phyloP scores from a whole-genome alignment of 2,113 vertebrate genomes.

The Apistogramma diplotaenia region DNA sequence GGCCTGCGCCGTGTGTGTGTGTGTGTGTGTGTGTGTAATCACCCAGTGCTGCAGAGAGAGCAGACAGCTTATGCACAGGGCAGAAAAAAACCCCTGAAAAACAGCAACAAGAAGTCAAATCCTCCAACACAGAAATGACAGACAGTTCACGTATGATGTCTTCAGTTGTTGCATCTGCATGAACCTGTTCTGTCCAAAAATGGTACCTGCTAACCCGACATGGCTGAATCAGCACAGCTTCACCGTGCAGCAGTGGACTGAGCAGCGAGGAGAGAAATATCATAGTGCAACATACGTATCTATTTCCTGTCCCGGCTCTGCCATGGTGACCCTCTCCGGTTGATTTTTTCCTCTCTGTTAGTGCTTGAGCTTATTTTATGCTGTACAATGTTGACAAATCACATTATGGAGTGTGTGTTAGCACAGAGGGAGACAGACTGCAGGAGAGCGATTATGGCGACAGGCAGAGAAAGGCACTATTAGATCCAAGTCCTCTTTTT shows the following conservation, averaged over 20 bases:
- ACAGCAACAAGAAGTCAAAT: not conserved
- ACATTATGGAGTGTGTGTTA: conserved; percentile 48
- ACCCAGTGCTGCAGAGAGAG: not conserved
- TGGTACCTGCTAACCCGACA: not conserved
- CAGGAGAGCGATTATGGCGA: conserved; percentile 40
- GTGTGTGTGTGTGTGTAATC: not conserved
- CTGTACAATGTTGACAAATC: conserved; percentile 57
- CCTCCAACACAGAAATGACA: not conserved
- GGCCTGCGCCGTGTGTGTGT: not conserved
- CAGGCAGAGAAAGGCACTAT: conserved; percentile 37
- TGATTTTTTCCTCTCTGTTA: conserved; percentile 49
- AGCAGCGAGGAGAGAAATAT: not conserved
- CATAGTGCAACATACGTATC: conserved; percentile 21
- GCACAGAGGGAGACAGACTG: conserved; percentile 9
- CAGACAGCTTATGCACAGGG: not conserved
- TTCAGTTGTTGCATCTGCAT: not conserved
- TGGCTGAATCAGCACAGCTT: not conserved
- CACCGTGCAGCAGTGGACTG: not conserved
- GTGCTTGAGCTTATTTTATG: conserved; percentile 38
- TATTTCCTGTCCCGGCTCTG: conserved; percentile 36
- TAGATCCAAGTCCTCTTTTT: conserved; percentile 25
- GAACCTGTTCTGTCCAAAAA: not conserved
- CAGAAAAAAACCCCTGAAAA: not conserved
- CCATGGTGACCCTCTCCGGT: conserved; percentile 28
- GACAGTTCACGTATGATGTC: not conserved